phyloP scores from a whole-genome alignment of 1,140 invertebrate species.

The Rhagoletis pomonella region DNA sequence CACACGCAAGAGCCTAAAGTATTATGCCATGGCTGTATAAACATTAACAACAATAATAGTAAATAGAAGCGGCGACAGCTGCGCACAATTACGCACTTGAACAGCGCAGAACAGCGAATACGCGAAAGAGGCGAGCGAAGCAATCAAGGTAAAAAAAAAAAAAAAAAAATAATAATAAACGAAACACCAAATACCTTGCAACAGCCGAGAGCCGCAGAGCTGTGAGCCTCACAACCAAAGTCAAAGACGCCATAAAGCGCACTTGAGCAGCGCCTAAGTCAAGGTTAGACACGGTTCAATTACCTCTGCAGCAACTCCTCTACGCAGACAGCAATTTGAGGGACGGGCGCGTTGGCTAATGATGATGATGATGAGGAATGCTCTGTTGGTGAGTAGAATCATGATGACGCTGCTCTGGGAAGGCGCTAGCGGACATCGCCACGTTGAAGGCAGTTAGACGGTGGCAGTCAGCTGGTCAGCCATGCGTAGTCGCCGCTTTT shows the following conservation, averaged over 20 bases:
- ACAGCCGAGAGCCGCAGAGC: background rate
- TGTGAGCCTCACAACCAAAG: background rate
- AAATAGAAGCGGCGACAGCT: background rate
- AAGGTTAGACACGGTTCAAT: slow-evolving; percentile 50
- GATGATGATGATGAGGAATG: background rate
- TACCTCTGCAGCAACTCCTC: background rate
- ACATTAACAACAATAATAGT: background rate
- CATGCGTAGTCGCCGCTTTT: slow-evolving; percentile 30
- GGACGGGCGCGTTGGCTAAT: background rate
- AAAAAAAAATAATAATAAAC: background rate
- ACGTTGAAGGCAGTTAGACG: background rate
- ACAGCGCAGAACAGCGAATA: background rate
- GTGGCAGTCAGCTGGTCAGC: background rate
- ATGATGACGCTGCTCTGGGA: background rate
- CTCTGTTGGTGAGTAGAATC: background rate
- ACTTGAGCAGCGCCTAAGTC: slow-evolving; percentile 46
- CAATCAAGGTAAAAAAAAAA: background rate
- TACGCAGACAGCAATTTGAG: background rate
- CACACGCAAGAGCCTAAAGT: slow-evolving; percentile 2
- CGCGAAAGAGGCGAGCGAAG: background rate
- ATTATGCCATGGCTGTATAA: slow-evolving; percentile 1
- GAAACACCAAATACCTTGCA: slow-evolving; percentile 1
- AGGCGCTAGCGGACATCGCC: background rate
- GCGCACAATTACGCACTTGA: slow-evolving; percentile 40
- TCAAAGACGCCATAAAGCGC: slow-evolving; percentile 31